Evolutionary conservation across 2,113 vertebrate genomes (phyloP).

Genomic region (Aix galericulata): DNA sequence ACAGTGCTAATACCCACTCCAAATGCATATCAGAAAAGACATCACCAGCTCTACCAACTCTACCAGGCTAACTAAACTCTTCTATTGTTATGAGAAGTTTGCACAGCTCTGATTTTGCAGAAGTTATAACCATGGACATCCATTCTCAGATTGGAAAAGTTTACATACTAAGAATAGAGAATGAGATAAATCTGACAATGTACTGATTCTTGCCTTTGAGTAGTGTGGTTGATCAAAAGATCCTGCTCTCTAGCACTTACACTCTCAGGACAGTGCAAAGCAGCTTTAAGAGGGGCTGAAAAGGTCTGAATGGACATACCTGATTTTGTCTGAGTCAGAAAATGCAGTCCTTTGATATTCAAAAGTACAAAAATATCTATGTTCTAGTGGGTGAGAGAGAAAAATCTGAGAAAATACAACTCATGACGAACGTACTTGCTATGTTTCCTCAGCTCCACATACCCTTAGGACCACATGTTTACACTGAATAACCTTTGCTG

Average conservation of each 20-base stretch:
- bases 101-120: neutral
- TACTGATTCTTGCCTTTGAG: neutral
- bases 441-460: neutral
- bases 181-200: neutral
- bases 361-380: neutral
- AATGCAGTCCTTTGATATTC: neutral
- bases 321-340: neutral
- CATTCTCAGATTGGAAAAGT: neutral
- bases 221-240: neutral
- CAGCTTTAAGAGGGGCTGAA: neutral
- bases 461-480: neutral
- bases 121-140: neutral
- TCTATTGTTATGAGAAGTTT: neutral
- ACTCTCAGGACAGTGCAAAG: neutral
- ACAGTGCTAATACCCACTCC: neutral
- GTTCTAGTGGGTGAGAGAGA: neutral
- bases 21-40: neutral
- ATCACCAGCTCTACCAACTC: neutral
- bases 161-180: neutral
- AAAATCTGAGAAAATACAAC: neutral
- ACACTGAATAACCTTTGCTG: neutral
- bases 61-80: neutral
- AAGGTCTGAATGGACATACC: neutral
- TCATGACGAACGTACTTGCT: neutral
- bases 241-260: neutral